Evolutionary conservation across 2,888 invertebrate species (phyloP).

Genomic region (Pseudococcus viburni): DNA sequence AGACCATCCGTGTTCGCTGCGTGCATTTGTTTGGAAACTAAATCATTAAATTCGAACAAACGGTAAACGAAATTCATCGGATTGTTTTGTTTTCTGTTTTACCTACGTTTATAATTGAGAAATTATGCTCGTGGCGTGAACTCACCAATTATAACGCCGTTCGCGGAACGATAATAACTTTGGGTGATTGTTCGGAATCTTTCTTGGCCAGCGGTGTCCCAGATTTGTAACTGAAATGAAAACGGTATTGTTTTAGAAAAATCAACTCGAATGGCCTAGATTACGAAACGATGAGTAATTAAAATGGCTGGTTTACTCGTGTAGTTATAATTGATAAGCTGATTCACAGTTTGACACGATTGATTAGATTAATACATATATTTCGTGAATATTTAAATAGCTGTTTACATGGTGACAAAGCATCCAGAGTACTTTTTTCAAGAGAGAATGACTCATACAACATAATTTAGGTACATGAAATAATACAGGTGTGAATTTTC

Average conservation of each 20-base stretch:
- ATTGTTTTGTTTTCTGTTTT: not conserved
- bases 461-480: not conserved
- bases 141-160: conserved; percentile 92
- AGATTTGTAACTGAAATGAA: conserved; percentile 85
- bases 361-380: not conserved
- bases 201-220: conserved; percentile 98
- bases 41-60: conserved; percentile 23
- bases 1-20: not conserved
- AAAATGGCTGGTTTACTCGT: no score
- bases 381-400: not conserved
- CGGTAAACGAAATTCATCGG: not conserved
- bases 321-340: no score
- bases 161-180: conserved; percentile 96
- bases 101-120: conserved; percentile 2
- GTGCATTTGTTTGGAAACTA: not conserved
- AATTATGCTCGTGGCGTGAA: conserved; percentile 30
- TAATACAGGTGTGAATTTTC: not conserved
- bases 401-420: not conserved
- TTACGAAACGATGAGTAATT: not conserved
- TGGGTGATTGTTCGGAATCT: conserved; percentile 97
- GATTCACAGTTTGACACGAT: no score
- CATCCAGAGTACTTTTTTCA: not conserved
- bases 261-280: not conserved
- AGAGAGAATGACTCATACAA: not conserved
- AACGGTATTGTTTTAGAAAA: not conserved